These are phyloP conservation scores for Trichogramma pretiosum DNA, from an alignment of 1,140 invertebrate species.

Conservation along the genomic window DNA sequence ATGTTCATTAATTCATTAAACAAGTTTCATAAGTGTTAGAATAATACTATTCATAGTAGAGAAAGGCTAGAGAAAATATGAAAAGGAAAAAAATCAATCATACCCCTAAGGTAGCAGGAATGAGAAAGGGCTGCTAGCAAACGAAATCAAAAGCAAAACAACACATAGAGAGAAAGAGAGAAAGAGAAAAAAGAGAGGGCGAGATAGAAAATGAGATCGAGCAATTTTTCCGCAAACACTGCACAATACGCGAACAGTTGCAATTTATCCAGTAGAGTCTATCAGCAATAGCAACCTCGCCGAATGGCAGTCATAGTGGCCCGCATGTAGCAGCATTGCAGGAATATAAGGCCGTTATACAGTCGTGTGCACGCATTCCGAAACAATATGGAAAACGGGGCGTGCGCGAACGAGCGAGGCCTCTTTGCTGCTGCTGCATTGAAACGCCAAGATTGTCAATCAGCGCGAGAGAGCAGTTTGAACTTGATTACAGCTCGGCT, in stretches of 20 bases:
- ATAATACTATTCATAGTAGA: too few relatives aligned
- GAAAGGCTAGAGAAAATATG: too few relatives aligned
- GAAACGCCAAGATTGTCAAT: conserved; percentile 38
- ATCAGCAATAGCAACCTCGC: conserved; percentile 15
- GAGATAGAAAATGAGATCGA: background rate
- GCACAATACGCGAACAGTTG: background rate
- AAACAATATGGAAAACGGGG: conserved; percentile 15
- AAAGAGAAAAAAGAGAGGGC: background rate
- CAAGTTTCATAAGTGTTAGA: too few relatives aligned
- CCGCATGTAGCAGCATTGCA: too few relatives aligned
- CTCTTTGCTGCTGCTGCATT: background rate
- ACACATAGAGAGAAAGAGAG: too few relatives aligned
- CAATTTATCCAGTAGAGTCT: conserved; percentile 4
- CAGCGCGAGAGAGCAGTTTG: conserved; percentile 34
- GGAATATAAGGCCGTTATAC: too few relatives aligned
- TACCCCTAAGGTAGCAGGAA: too few relatives aligned
- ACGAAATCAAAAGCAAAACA: background rate
- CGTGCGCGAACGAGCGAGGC: background rate
- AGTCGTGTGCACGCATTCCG: conserved; percentile 17
- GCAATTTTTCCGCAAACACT: conserved; percentile 9
- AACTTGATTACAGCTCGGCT: conserved; percentile 33
- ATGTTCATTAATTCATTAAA: too few relatives aligned
- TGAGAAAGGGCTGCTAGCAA: too few relatives aligned
- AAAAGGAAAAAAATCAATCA: too few relatives aligned
- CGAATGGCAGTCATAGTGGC: too few relatives aligned